phyloP scores from a whole-genome alignment of 2,888 invertebrate genomes.

The Machimus atricapillus region DNA sequence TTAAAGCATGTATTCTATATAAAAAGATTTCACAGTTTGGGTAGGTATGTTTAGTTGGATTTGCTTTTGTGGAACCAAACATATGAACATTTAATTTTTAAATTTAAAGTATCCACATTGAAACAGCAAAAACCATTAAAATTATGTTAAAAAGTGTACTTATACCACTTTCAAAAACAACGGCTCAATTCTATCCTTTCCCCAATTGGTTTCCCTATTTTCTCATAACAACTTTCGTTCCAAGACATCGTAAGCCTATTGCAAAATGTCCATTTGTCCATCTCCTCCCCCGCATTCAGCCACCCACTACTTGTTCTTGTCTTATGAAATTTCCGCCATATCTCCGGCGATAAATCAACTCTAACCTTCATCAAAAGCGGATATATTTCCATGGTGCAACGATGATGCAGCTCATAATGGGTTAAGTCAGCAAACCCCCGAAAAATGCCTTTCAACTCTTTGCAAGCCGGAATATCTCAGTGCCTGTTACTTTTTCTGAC shows the following conservation, averaged over 20 bases:
- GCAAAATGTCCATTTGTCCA: background rate
- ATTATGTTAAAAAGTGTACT: no score
- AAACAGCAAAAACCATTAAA: no score
- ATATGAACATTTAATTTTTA: no score
- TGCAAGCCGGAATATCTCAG: background rate
- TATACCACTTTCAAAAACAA: no score
- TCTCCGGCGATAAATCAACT: background rate
- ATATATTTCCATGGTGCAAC: background rate
- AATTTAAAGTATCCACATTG: no score
- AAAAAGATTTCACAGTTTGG: no score
- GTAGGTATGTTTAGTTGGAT: no score
- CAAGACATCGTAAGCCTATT: background rate
- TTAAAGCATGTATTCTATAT: no score
- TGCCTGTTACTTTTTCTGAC: slow-evolving; percentile 36
- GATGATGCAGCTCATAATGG: background rate
- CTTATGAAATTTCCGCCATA: background rate
- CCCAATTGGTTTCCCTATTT: background rate
- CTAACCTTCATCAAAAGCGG: slow-evolving; percentile 19
- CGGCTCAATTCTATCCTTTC: no score
- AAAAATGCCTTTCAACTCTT: slow-evolving; percentile 15
- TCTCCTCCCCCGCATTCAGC: background rate
- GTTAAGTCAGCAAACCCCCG: background rate
- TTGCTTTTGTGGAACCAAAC: no score
- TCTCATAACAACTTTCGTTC: background rate
- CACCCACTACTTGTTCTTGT: background rate